These are phyloP conservation scores for Hylomyscus alleni DNA, from an alignment of 2,797 vertebrate genomes.

Conservation along the genomic window DNA sequence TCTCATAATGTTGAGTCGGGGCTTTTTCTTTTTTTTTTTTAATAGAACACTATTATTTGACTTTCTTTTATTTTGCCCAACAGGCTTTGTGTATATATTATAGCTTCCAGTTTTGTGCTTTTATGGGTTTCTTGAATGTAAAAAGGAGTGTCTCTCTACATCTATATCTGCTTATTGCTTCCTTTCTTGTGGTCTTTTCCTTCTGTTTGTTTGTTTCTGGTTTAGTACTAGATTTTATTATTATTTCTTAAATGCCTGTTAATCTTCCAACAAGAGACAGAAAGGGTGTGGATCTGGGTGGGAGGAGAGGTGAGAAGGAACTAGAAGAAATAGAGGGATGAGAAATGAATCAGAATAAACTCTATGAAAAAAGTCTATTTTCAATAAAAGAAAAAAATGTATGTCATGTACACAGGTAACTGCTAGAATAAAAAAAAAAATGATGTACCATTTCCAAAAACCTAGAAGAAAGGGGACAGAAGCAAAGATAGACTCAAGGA, in stretches of 20 bases:
- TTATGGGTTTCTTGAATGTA: background rate
- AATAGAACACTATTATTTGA: background rate
- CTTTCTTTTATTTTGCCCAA: background rate
- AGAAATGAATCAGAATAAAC: background rate
- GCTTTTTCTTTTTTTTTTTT: background rate
- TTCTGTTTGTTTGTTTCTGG: background rate
- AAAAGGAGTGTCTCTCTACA: background rate
- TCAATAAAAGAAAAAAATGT: background rate
- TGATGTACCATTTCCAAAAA: background rate
- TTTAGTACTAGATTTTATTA: background rate
- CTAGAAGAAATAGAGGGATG: too few relatives aligned
- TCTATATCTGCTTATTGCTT: background rate
- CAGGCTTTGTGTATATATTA: background rate
- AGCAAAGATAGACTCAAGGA: background rate
- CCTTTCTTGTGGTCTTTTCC: background rate
- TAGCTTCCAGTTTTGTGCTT: background rate
- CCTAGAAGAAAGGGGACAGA: background rate
- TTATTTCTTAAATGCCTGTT: background rate
- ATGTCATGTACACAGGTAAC: background rate
- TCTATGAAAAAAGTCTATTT: background rate
- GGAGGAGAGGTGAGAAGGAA: background rate
- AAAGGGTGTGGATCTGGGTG: background rate
- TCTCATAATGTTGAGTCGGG: too few relatives aligned
- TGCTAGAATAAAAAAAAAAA: slow-evolving; percentile 4
- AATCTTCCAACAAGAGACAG: background rate